Percentiles rank a stretch among this genome's conserved stretches.
These are phyloP conservation scores for Montipora efflorescens DNA, from an alignment of 64 coral and sea anemone genomes.

Conservation along the genomic window DNA sequence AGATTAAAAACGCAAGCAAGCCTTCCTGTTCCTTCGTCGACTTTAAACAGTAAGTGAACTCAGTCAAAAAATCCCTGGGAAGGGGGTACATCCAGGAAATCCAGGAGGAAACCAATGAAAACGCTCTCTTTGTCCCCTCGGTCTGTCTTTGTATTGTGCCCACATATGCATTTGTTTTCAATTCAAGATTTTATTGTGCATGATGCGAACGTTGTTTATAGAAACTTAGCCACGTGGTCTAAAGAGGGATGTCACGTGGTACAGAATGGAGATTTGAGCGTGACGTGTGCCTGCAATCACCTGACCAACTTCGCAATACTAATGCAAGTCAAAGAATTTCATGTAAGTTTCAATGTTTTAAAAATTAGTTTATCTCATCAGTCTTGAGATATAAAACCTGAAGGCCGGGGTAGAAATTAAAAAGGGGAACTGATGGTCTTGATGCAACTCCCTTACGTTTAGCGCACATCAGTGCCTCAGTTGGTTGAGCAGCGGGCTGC, in stretches of 20 bases:
- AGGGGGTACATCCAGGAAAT: too few species aligned
- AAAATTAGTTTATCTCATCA: not conserved
- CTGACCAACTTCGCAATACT: conserved; percentile 93
- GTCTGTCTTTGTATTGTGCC: too few species aligned
- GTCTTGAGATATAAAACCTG: too few species aligned
- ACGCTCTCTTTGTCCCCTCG: too few species aligned
- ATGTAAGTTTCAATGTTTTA: conserved; percentile 32
- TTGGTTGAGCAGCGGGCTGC: too few species aligned
- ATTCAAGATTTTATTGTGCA: not conserved
- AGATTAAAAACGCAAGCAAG: conserved; percentile 34
- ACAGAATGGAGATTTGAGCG: not conserved
- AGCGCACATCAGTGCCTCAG: too few species aligned
- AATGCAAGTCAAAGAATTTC: conserved; percentile 90
- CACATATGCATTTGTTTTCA: too few species aligned
- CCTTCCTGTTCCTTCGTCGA: conserved; percentile 66
- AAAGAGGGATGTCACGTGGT: conserved; percentile 38
- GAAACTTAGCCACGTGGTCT: conserved; percentile 38
- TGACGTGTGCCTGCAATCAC: conserved; percentile 70
- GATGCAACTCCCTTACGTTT: too few species aligned
- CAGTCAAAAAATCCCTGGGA: too few species aligned
- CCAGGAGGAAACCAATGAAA: too few species aligned
- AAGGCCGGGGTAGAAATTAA: too few species aligned
- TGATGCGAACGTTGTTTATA: not conserved
- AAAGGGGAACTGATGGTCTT: too few species aligned
- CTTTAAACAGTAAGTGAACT: conserved; percentile 44